Evolutionary conservation across 2,888 invertebrate genomes (phyloP).

Genomic region (Allygus modestus): DNA sequence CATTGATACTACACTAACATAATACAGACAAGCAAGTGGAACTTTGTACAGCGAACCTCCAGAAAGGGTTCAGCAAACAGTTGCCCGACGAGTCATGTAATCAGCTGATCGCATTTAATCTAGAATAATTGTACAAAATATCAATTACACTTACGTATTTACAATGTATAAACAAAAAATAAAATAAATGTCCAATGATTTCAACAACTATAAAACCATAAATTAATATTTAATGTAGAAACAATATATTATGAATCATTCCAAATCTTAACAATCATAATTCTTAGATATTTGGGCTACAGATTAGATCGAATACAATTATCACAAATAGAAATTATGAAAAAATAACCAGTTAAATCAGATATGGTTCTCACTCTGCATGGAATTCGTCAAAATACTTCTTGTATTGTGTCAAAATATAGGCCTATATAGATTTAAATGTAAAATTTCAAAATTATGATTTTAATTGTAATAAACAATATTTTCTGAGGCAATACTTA

Average conservation of each 20-base stretch:
- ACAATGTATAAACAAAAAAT: constrained; percentile 48
- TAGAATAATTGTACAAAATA: constrained; percentile 48
- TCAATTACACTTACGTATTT: constrained; percentile 41
- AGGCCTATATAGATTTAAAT: background rate
- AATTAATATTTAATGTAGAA: constrained; percentile 27
- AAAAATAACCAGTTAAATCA: background rate
- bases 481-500: constrained; percentile 28
- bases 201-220: constrained; percentile 37
- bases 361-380: background rate
- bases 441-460: background rate
- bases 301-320: constrained; percentile 29
- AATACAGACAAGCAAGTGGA: constrained; percentile 42
- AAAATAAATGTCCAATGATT: constrained; percentile 42
- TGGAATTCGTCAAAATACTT: background rate
- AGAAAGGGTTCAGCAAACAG: constrained; percentile 45
- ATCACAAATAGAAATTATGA: constrained; percentile 22
- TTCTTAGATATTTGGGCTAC: constrained; percentile 16
- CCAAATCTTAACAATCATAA: background rate
- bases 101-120: constrained; percentile 15
- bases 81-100: constrained; percentile 18
- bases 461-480: background rate
- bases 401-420: background rate
- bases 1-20: constrained; percentile 52
- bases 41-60: constrained; percentile 53
- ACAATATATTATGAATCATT: constrained; percentile 28